Conservation (phyloP, 2,888 invertebrate genomes). For the Heliconius cydno region DNA sequence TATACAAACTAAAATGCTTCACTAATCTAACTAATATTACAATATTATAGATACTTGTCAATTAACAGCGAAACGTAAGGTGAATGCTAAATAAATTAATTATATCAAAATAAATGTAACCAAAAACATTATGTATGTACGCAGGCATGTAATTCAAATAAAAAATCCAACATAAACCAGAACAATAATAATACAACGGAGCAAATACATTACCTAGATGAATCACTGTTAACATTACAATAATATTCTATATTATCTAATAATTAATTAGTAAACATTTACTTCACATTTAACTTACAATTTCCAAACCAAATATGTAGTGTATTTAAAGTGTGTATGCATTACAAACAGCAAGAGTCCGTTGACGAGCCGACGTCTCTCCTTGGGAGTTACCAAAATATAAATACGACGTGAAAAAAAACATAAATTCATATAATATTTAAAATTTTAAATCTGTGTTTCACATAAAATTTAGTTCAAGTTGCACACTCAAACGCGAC, state of each 20-base stretch:
- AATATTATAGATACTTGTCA: constrained; percentile 15
- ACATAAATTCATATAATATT: constrained; percentile 33
- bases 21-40: constrained; percentile 20
- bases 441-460: constrained; percentile 35
- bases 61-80: constrained; percentile 1
- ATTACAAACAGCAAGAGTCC: constrained; percentile 1
- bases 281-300: constrained; percentile 26
- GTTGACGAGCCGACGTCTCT: constrained; percentile 1
- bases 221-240: constrained; percentile 23
- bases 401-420: constrained; percentile 46
- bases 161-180: background rate
- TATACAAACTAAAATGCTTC: constrained; percentile 21
- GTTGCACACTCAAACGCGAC: constrained; percentile 42
- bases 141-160: background rate
- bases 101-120: constrained; percentile 16
- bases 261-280: constrained; percentile 27
- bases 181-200: constrained; percentile 15
- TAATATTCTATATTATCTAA: constrained; percentile 20
- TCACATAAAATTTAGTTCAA: constrained; percentile 58
- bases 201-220: constrained; percentile 22
- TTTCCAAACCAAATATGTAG: constrained; percentile 4
- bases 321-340: background rate
- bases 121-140: background rate
- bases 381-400: constrained; percentile 39
- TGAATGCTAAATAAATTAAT: constrained; percentile 19